Conservation (phyloP, 2,113 vertebrate genomes). For the Tringa solitaria region DNA sequence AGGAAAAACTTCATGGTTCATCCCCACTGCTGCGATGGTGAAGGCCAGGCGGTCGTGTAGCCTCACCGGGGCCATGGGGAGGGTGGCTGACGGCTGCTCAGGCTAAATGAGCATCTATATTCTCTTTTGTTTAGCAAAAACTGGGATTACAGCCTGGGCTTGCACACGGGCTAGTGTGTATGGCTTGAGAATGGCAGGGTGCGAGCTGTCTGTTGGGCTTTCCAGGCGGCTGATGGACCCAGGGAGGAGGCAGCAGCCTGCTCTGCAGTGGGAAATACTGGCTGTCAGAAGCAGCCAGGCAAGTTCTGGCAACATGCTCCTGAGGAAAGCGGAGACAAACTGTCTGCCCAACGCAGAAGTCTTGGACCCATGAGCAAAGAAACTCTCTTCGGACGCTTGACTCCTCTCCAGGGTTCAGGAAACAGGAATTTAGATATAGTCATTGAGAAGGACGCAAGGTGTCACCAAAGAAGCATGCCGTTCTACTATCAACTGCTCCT, state of each 20-base stretch:
- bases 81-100: accelerated
- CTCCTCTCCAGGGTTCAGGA: slow-evolving; percentile 6
- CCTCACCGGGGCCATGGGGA: not conserved
- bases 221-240: not conserved
- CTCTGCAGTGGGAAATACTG: not conserved
- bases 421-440: not conserved
- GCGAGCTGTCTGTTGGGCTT: not conserved
- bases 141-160: not conserved
- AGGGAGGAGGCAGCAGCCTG: not conserved
- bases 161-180: not conserved
- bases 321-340: slow-evolving; percentile 23
- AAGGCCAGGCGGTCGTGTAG: not conserved
- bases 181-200: not conserved
- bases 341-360: slow-evolving; percentile 31
- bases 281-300: not conserved
- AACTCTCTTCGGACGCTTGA: not conserved
- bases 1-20: not conserved
- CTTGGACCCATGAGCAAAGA: not conserved
- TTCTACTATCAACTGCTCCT: not conserved
- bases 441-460: not conserved
- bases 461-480: not conserved
- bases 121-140: not conserved
- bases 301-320: not conserved
- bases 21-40: not conserved
- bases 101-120: not conserved